Base-by-base conservation (phyloP, 1,140 invertebrate species). In the Drosophila tsacasi region DNA sequence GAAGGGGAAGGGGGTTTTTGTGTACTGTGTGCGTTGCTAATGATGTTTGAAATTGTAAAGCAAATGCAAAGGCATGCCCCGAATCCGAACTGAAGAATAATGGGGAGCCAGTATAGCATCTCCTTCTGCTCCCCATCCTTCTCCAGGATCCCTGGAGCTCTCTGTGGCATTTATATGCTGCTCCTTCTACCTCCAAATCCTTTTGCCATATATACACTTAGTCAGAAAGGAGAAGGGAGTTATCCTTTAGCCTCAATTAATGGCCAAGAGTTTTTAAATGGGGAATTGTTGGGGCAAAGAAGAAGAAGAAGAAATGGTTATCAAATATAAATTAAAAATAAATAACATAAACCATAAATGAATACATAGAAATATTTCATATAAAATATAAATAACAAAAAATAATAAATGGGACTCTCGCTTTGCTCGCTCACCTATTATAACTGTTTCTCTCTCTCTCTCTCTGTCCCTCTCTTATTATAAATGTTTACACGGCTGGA, bases 21-120 rank as follows among this genome's bases (percentile, higher is more conserved):
- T 49, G 68, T 37, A 60, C 72, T 86, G 81, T 84, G 83, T 87
- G 80, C 77, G 83, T 89, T 87, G 84, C 84, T 87, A 87, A 87
- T 87, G 84, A 87, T 87, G 84, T 87, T 87, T 87, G 84, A 87
- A 87, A 87, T 87, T 87, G 84, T 84, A 87, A 87, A 87, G 84
- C 84, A 87, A 87, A 87, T 87, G 84, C 84, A 89, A 79, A 87
- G 81, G 81, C 84, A 87, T 87, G 84, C 76, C 74, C 69, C 84
- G 66, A 89, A 87, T 83, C 78, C 57, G 85, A 52, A 49, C 78
- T 57, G 79, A 52, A 42, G 62, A 76, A 60, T 67, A 44, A 39
- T 12, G 44, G 25, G 60, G 46, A 19, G 52, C 25, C 49, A 37
- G 35, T 5, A 8, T 27, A 27, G 25, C 17, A 6, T 10, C 47